Evolutionary conservation across 2,113 vertebrate genomes (phyloP).

Genomic region (Accipiter virgatus): DNA sequence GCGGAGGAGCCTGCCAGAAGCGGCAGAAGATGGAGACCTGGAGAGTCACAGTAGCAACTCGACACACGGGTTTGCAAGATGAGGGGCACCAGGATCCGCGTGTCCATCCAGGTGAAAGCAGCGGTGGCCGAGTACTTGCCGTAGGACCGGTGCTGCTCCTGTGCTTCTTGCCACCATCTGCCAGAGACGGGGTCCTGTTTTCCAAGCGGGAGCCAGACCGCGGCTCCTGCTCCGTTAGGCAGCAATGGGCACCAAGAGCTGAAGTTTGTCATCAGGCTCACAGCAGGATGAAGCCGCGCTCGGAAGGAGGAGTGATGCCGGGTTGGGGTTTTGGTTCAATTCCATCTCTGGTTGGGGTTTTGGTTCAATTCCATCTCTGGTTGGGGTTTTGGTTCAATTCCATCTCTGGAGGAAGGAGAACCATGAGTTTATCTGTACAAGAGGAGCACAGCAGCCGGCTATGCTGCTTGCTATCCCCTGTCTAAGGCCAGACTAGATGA

Average conservation of each 20-base stretch:
- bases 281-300: background rate
- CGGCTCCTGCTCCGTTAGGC: background rate
- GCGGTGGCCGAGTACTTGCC: background rate
- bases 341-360: background rate
- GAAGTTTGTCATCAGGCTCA: background rate
- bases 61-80: background rate
- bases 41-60: background rate
- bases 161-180: background rate
- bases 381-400: background rate
- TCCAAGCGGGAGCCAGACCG: background rate
- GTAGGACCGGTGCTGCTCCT: background rate
- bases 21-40: background rate
- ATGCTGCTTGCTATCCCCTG: background rate
- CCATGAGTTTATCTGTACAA: background rate
- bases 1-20: background rate
- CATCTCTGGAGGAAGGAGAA: background rate
- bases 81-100: background rate
- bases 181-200: background rate
- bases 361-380: background rate
- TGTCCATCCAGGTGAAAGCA: background rate
- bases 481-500: background rate
- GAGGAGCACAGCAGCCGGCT: background rate
- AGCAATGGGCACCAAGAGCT: background rate
- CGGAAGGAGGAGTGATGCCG: background rate
- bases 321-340: background rate